Conservation (phyloP, 2,888 invertebrate species). For the Chromoteleia sp. region DNA sequence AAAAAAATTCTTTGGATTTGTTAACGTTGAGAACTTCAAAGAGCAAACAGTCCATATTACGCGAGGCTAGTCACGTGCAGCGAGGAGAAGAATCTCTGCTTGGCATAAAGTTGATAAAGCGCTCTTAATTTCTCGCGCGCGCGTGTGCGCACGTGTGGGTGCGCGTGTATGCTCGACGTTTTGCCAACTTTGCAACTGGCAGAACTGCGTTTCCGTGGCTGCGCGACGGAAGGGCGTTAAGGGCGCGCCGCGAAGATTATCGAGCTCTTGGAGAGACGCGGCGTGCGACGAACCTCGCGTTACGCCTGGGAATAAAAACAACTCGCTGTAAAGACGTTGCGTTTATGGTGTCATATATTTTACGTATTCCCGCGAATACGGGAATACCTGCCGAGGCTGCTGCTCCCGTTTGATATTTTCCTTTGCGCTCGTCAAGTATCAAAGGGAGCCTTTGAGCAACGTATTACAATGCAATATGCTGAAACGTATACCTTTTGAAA, state of each 20-base stretch:
- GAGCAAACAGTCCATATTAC: too few species aligned
- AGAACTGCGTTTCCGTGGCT: slow-evolving; percentile 47
- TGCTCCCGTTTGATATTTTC: slow-evolving; percentile 64
- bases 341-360: slow-evolving; percentile 68
- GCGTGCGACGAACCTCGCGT: slow-evolving; percentile 49
- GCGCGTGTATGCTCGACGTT: too few species aligned
- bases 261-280: slow-evolving; percentile 60
- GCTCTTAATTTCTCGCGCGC: slow-evolving; percentile 47
- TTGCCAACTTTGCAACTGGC: slow-evolving; percentile 28
- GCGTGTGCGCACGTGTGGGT: slow-evolving; percentile 13
- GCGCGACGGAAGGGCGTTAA: slow-evolving; percentile 27
- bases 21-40: too few species aligned
- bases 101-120: slow-evolving; percentile 52
- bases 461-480: slow-evolving; percentile 61
- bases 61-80: too few species aligned
- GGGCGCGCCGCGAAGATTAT: slow-evolving; percentile 55
- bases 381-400: slow-evolving; percentile 55
- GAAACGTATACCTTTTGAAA: slow-evolving; percentile 59
- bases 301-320: slow-evolving; percentile 68
- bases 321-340: slow-evolving; percentile 62
- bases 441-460: slow-evolving; percentile 52
- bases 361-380: slow-evolving; percentile 60
- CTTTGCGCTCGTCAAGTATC: slow-evolving; percentile 58
- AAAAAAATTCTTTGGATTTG: too few species aligned
- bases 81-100: too few species aligned